Base-by-base conservation (phyloP, 2,113 vertebrate species). In the Deroptyus accipitrinus region DNA sequence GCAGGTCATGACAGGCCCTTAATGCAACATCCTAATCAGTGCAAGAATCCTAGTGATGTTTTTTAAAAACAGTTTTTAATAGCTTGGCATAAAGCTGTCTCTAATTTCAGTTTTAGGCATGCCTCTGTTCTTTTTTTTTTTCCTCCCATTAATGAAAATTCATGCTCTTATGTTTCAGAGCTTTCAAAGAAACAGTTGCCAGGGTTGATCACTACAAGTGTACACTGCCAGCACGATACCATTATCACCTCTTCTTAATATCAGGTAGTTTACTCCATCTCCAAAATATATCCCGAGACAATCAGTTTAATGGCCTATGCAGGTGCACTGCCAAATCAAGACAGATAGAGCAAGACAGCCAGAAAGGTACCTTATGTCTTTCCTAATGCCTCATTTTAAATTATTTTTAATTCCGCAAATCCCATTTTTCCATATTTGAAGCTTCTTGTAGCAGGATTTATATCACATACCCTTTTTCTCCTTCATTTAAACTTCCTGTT, bases 241-340 rank as follows among this genome's bases (percentile, higher is more conserved):
- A 90, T 94, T 95, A 83, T 94, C 90, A 86, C 68, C 90, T 90
- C 72, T 64, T 81, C 79, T 90, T 83, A 96, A 30, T 92, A 83
- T 74, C 70, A 88, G 76, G 73, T 78, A 90, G 83, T 88, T 94
- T 95, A 92, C 73, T 88, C 55, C 55, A 92, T 70, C 66, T 86
- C 55, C 48, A 78, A 73, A 62, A 75, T 62, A 73, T 41, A 94
- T 82, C 48, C 80, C 46, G 72, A 92, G 88, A 94, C 83, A 94
- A 88, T 88, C 92, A 86, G 30, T 81, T 90, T 95, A 92, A 95
- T 90, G 85, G 61, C 11, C 73, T 95, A 11, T 44, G 79, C 76
- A 94, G 51, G 85, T 94, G 69, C 55, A 49, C 59, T 78, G 88
- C 79, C 90, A 96, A 83, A 92, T 88, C 59, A 88, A 94, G 90